These are phyloP conservation scores for Calephelis virginiensis DNA, from an alignment of 1,140 invertebrate genomes.

Conservation along the genomic window DNA sequence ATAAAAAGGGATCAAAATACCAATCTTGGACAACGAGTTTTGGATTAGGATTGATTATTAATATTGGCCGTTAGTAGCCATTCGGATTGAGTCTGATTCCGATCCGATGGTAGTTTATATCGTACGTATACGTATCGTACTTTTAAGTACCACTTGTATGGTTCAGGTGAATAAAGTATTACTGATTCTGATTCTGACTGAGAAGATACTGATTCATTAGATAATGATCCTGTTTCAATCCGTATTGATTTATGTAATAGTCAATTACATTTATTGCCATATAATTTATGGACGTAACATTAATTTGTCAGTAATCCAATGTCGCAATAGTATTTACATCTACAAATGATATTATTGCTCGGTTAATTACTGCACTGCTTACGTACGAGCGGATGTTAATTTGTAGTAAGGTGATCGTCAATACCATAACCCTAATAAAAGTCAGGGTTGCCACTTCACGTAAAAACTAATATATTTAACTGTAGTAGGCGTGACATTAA, in stretches of 20 bases:
- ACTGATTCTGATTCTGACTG: no score
- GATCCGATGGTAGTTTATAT: no score
- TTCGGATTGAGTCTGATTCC: no score
- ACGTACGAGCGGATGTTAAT: slow-evolving; percentile 1
- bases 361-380: background rate
- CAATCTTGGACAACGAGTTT: no score
- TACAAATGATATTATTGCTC: background rate
- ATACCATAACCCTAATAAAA: background rate
- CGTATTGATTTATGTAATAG: background rate
- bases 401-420: background rate
- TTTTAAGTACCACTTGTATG: no score
- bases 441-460: background rate
- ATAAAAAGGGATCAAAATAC: no score
- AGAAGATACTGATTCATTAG: no score
- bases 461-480: background rate
- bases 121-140: no score
- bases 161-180: no score
- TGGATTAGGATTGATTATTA: no score
- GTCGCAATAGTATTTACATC: slow-evolving; percentile 4
- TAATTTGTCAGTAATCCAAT: background rate
- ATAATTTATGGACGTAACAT: background rate
- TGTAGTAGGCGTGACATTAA: background rate
- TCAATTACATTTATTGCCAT: slow-evolving; percentile 3
- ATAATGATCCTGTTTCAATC: no score
- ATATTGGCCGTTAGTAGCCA: no score